Conservation (phyloP, 2,888 invertebrate genomes). For the Mythimna lalbum region DNA sequence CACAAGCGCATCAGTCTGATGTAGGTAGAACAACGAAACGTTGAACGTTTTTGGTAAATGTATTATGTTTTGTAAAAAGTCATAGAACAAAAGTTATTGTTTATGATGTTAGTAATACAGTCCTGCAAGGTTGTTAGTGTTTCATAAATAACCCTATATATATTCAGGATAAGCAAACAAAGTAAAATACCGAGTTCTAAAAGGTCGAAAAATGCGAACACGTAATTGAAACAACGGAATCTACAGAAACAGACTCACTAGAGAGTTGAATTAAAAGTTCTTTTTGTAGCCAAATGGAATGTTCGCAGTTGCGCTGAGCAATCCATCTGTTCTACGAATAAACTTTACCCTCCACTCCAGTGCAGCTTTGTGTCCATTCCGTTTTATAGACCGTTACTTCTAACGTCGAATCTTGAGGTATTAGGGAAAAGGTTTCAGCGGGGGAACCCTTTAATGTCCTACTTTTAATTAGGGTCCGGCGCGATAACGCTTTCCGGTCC, state of each 20-base stretch:
- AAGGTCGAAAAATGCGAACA: background rate
- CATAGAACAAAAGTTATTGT: too few relatives aligned
- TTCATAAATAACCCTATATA: too few relatives aligned
- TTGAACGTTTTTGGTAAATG: too few relatives aligned
- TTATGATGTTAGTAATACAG: too few relatives aligned
- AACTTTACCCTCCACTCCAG: slow-evolving; percentile 33
- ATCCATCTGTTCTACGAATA: slow-evolving; percentile 24
- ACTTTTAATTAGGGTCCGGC: slow-evolving; percentile 61
- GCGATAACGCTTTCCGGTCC: slow-evolving; percentile 43
- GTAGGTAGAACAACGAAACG: too few relatives aligned
- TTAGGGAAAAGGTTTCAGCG: slow-evolving; percentile 55
- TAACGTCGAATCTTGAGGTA: slow-evolving; percentile 46
- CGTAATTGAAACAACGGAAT: slow-evolving; percentile 31
- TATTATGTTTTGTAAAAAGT: too few relatives aligned
- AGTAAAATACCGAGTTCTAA: background rate
- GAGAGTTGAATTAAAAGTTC: slow-evolving; percentile 44
- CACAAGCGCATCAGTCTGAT: too few relatives aligned
- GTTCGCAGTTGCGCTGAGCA: slow-evolving; percentile 39
- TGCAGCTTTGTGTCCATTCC: slow-evolving; percentile 25
- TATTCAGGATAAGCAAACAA: too few relatives aligned
- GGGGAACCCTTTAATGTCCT: slow-evolving; percentile 54
- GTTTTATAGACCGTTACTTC: slow-evolving; percentile 48
- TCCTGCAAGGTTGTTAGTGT: too few relatives aligned
- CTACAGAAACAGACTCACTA: slow-evolving; percentile 9
- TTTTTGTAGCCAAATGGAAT: slow-evolving; percentile 41